Evolutionary conservation across 2,797 vertebrate genomes (phyloP).

Genomic region (Argya squamiceps): DNA sequence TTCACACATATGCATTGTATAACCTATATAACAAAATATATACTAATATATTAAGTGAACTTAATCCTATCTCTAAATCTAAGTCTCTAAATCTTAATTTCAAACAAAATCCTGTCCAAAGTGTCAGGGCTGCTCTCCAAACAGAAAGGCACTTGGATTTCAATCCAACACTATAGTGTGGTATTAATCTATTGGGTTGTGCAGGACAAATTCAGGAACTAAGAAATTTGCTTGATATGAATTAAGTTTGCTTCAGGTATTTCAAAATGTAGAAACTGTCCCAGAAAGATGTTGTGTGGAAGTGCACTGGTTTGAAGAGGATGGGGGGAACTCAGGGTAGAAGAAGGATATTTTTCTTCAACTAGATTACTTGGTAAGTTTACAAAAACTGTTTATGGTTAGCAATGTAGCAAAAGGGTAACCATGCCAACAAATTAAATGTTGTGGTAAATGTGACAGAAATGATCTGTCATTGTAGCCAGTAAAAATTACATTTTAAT

Average conservation of each 20-base stretch:
- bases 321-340: accelerated
- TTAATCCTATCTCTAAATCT: not conserved
- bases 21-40: not conserved
- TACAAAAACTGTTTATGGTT: not conserved
- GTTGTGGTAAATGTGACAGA: constrained; percentile 15
- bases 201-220: not conserved
- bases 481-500: not conserved
- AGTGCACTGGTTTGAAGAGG: not conserved
- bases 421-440: constrained; percentile 3
- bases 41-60: not conserved
- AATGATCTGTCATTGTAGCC: not conserved
- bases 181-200: not conserved
- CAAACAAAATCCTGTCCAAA: not conserved
- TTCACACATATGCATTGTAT: not conserved
- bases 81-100: not conserved
- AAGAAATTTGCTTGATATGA: not conserved
- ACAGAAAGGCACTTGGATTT: not conserved
- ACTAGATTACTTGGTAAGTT: not conserved
- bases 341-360: not conserved
- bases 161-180: not conserved
- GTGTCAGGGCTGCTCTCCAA: not conserved
- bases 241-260: not conserved
- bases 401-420: not conserved
- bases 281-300: not conserved
- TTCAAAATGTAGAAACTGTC: not conserved